Conservation (phyloP, 2,797 vertebrate species). For the Falco rusticolus region DNA sequence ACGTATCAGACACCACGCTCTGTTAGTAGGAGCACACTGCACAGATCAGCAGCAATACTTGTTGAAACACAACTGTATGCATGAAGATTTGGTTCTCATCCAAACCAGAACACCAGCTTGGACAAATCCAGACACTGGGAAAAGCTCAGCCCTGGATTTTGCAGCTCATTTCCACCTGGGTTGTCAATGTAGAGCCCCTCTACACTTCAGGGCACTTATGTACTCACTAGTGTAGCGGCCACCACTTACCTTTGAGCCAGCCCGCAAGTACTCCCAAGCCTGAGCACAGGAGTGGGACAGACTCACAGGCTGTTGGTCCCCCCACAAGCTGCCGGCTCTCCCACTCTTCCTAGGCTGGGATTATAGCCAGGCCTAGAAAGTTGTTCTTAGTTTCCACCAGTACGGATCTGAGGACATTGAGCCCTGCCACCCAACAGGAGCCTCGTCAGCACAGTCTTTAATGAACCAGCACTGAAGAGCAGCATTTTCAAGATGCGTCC, state of each 20-base stretch:
- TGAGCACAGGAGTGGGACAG: not conserved
- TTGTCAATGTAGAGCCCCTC: not conserved
- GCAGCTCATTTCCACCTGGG: not conserved
- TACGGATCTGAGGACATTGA: not conserved
- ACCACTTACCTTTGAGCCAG: not conserved
- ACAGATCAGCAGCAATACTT: not conserved
- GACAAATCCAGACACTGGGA: not conserved
- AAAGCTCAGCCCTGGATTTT: not conserved
- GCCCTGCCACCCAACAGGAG: not conserved
- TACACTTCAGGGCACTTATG: not conserved
- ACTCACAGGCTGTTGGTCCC: too few species aligned
- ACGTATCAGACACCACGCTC: not conserved
- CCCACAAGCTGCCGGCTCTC: not conserved
- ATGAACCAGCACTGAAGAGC: not conserved
- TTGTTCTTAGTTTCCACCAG: not conserved
- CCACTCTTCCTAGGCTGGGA: not conserved
- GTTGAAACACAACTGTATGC: fast-evolving
- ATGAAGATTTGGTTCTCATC: not conserved
- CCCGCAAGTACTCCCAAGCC: not conserved
- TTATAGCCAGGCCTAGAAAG: not conserved
- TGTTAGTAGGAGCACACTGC: not conserved
- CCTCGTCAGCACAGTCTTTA: not conserved
- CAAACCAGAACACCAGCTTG: not conserved
- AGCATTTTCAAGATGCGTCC: not conserved
- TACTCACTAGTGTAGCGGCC: not conserved